phyloP scores from a whole-genome alignment of 2,888 invertebrate species.

The Anorthoa munda region DNA sequence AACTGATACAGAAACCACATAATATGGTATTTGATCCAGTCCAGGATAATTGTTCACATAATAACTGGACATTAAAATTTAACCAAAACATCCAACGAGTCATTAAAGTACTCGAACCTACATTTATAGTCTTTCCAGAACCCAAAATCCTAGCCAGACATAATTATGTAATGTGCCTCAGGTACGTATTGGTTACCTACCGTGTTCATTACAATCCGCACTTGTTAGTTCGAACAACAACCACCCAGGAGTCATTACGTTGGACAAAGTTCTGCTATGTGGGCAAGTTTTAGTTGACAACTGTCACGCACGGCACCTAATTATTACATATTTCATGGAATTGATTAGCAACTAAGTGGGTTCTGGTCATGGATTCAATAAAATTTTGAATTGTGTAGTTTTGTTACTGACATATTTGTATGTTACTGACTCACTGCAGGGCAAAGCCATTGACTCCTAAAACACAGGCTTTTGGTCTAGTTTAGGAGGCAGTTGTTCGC shows the following conservation, averaged over 20 bases:
- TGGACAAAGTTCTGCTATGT: conserved; percentile 16
- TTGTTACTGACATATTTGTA: no score
- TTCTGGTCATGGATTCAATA: neutral
- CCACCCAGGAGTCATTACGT: conserved; percentile 28
- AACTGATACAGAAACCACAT: no score
- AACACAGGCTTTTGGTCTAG: no score
- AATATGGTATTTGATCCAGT: no score
- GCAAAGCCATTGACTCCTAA: no score
- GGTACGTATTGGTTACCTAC: neutral
- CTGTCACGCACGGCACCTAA: conserved; percentile 32
- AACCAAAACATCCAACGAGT: no score
- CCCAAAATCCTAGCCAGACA: neutral
- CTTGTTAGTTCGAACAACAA: conserved; percentile 32
- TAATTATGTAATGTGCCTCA: neutral
- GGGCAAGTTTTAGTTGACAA: conserved; percentile 31
- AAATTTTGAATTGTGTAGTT: neutral
- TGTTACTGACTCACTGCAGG: no score
- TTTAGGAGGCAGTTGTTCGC: no score
- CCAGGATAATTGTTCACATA: no score
- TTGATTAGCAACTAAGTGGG: conserved; percentile 13
- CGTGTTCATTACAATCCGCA: conserved; percentile 7
- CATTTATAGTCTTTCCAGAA: neutral
- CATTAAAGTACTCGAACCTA: no score
- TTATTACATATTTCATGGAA: conserved; percentile 36
- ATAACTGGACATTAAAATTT: no score